Evolutionary conservation across 37 sponge, comb jelly and placozoan genomes (phyloP).

Genomic region (Crambe crambe): DNA sequence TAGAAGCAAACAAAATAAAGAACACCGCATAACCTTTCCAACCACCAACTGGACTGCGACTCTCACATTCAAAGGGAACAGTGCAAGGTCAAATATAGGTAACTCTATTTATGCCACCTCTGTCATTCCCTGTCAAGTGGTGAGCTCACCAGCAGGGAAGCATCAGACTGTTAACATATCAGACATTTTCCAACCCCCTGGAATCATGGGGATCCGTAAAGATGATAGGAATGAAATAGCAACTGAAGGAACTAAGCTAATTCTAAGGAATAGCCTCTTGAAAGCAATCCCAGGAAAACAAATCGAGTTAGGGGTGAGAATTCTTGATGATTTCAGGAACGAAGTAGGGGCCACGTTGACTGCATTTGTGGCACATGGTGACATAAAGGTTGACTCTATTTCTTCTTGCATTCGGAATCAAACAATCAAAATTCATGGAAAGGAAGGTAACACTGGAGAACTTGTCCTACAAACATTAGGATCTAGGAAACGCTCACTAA

Average conservation of each 20-base stretch:
- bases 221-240: neutral
- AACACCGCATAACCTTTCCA: neutral
- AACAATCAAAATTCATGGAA: neutral
- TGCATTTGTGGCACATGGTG: neutral
- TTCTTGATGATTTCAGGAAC: neutral
- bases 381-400: neutral
- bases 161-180: neutral
- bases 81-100: slow-evolving; percentile 6
- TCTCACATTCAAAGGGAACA: slow-evolving; percentile 23
- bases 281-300: slow-evolving; percentile 9
- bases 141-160: neutral
- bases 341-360: neutral
- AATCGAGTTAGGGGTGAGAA: neutral
- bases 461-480: slow-evolving; percentile 2
- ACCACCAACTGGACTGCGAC: slow-evolving; percentile 7
- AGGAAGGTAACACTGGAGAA: neutral
- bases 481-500: neutral
- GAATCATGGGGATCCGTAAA: neutral
- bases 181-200: neutral
- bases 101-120: slow-evolving; percentile 12
- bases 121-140: neutral
- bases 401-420: neutral
- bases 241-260: slow-evolving; percentile 9
- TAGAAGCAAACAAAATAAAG: neutral
- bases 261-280: neutral